Evolutionary conservation across 1,140 invertebrate species (phyloP).

Genomic region (Metaphire vulgaris): DNA sequence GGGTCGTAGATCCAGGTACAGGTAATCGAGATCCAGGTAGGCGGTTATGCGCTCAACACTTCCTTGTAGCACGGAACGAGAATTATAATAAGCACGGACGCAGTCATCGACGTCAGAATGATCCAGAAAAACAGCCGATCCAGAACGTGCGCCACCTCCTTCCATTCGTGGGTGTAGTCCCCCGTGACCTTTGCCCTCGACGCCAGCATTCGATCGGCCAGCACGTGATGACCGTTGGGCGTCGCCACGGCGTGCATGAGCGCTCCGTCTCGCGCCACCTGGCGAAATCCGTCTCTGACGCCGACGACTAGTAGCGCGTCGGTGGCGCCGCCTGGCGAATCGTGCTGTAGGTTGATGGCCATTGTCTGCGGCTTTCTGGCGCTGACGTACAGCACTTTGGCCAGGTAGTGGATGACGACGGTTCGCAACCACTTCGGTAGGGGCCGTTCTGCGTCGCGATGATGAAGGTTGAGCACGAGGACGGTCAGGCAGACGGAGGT

Average conservation of each 20-base stretch:
- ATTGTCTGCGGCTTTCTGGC: slow-evolving; percentile 20
- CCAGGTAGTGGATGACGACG: slow-evolving; percentile 10
- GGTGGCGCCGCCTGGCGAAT: too few relatives aligned
- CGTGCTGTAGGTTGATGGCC: not conserved
- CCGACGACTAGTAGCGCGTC: too few relatives aligned
- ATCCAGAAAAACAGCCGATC: slow-evolving; percentile 27
- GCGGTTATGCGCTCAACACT: too few relatives aligned
- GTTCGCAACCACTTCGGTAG: slow-evolving; percentile 16
- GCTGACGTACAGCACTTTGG: slow-evolving; percentile 18
- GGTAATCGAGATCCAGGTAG: too few relatives aligned
- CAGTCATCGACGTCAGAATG: slow-evolving; percentile 21
- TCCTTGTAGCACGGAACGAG: slow-evolving; percentile 13
- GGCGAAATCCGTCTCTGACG: slow-evolving; percentile 11
- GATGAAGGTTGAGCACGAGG: too few relatives aligned
- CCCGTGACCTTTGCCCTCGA: too few relatives aligned
- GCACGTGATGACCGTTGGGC: slow-evolving; percentile 1
- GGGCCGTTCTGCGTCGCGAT: slow-evolving; percentile 50
- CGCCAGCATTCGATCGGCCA: too few relatives aligned
- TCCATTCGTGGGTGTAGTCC: slow-evolving; percentile 21
- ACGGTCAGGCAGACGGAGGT: slow-evolving; percentile 98
- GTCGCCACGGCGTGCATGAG: slow-evolving; percentile 8
- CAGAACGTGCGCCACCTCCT: slow-evolving; percentile 20
- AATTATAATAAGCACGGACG: slow-evolving; percentile 8
- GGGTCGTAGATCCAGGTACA: too few relatives aligned
- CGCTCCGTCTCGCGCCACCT: slow-evolving; percentile 10